phyloP scores from a whole-genome alignment of 2,797 vertebrate species.

The Orestias chungarensis region DNA sequence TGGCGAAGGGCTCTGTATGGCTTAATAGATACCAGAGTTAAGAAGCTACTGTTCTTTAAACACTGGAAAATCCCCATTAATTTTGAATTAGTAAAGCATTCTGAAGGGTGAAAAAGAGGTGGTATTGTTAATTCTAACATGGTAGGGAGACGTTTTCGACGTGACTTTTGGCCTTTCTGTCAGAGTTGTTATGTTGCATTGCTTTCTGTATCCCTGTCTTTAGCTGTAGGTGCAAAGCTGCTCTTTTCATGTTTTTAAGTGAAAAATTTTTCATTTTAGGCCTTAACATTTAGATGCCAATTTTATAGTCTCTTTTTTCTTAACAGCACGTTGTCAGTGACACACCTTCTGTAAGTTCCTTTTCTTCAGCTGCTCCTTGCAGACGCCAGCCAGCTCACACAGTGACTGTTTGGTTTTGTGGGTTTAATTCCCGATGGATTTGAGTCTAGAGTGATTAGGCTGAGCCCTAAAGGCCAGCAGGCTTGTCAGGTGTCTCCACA shows the following conservation, averaged over 20 bases:
- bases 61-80: conserved; percentile 71
- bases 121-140: conserved; percentile 50
- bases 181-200: conserved; percentile 20
- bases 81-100: conserved; percentile 66
- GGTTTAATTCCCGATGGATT: conserved; percentile 76
- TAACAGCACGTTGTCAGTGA: not conserved
- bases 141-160: conserved; percentile 28
- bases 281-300: not conserved
- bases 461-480: conserved; percentile 72
- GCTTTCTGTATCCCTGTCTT: conserved; percentile 19
- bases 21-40: conserved; percentile 73
- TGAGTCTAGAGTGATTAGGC: conserved; percentile 76
- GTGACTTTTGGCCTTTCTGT: conserved; percentile 42
- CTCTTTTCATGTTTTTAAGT: conserved; percentile 16
- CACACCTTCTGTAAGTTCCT: conserved; percentile 6
- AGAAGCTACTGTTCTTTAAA: conserved; percentile 77
- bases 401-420: conserved; percentile 78
- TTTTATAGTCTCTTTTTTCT: conserved; percentile 11
- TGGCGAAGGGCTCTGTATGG: conserved; percentile 55
- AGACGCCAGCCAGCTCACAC: conserved; percentile 76
- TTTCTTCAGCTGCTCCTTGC: conserved; percentile 41
- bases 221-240: conserved; percentile 13
- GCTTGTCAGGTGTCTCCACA: conserved; percentile 78
- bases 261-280: not conserved
- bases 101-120: conserved; percentile 40